These are phyloP conservation scores for Crocidura indochinensis DNA, from an alignment of 2,797 vertebrate species.

Conservation along the genomic window DNA sequence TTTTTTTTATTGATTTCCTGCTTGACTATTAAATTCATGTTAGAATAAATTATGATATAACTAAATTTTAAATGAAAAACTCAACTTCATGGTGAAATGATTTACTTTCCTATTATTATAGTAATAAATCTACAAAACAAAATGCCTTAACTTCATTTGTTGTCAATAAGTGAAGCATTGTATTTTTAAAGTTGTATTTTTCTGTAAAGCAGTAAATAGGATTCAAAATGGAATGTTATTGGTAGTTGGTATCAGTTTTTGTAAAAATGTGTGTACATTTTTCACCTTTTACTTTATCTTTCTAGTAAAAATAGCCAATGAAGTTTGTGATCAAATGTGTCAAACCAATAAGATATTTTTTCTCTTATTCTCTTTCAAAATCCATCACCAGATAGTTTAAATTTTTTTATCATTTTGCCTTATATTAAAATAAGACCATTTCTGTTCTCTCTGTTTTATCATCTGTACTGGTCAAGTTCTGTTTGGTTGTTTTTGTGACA, in stretches of 20 bases:
- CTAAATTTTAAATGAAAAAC: conserved; percentile 77
- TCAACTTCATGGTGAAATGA: conserved; percentile 65
- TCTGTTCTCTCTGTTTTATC: conserved; percentile 13
- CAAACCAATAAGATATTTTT: conserved; percentile 25
- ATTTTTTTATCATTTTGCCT: conserved; percentile 6
- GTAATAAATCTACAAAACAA: conserved; percentile 63
- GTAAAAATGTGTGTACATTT: background rate
- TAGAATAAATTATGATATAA: conserved; percentile 79
- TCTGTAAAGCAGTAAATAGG: conserved; percentile 70
- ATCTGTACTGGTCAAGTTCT: background rate
- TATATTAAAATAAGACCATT: conserved; percentile 23
- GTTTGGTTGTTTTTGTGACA: too few relatives aligned
- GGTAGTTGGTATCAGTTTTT: conserved; percentile 41
- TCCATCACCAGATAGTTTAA: background rate
- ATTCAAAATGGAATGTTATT: conserved; percentile 68
- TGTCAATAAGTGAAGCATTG: conserved; percentile 63
- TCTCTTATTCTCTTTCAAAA: background rate
- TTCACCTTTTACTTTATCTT: conserved; percentile 25
- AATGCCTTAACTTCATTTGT: conserved; percentile 53
- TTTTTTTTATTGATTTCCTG: conserved; percentile 80
- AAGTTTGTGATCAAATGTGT: conserved; percentile 53
- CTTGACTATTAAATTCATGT: conserved; percentile 78
- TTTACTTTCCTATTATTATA: conserved; percentile 63
- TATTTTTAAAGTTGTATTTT: conserved; percentile 64
- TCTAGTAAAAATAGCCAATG: conserved; percentile 33